Base-by-base conservation (phyloP, 2,797 vertebrate species). In the Gymnoscopelus braueri region DNA sequence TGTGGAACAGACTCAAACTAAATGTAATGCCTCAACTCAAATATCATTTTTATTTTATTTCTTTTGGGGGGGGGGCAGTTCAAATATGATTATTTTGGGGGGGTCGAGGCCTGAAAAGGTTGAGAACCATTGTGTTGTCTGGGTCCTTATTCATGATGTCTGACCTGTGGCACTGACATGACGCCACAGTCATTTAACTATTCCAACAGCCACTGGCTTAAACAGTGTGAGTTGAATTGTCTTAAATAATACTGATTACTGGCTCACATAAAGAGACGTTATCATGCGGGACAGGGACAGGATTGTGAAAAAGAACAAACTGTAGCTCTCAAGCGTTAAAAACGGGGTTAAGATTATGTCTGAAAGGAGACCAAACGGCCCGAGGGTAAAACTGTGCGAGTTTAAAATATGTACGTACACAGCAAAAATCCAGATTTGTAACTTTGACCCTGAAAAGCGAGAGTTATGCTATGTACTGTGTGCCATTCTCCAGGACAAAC, bases 241-340 rank as follows among this genome's bases (percentile, higher is more conserved):
- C 71, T 13, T 44, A 56, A 80, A 29, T 86, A 90, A 91, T 88
- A 91, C 89, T 88, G 89, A 83, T 80, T 79, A 86, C 70, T 83
- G 79, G 82, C 86, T 79, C 84, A 72, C 66, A 76, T 5, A 57
- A n/a, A n/a, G 61, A 83, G 13, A 49, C 70, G 35, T 83, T 63
- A 62, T 69, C 79, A 74, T 85, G 82, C 88, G 26, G 26, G 26
- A 29, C 26, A 29, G 26, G 77, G 67, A 73, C 65, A 65, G 66
- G 53, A 74, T 48, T 44, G 10, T 26, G 29, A 61, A 72, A 0
- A 60, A 23, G 59, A 26, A 63, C n/a, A 57, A 69, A 69, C 56
- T 64, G 65, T 57, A 79, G 67, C 67, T 64, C 63, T 82, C 65
- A 29, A 79, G 59, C 67, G 63, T 77, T 61, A 78, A 79, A 77